Base-by-base conservation (phyloP, 1,140 invertebrate genomes). In the Theocolax elegans region DNA sequence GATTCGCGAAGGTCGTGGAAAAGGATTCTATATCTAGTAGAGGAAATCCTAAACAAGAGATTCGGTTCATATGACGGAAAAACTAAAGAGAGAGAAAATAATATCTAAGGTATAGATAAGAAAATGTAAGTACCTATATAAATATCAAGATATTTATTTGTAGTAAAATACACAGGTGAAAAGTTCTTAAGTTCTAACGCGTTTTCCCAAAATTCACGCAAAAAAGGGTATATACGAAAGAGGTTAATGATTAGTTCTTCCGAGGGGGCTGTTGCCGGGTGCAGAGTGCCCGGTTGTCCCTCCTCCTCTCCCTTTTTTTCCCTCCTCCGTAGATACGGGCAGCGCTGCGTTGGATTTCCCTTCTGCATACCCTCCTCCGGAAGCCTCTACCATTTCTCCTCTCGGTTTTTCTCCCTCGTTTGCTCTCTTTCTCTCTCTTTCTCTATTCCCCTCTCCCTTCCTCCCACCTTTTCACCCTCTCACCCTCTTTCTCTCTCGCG, bases 221-320 rank as follows among this genome's bases (percentile, higher is more conserved):
- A 25, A 4, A 23, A 35, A 35, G 4, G 31, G 31, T 35, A 35
- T 35, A 35, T 35, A 35, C 10, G 81, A 80, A 81, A 80, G 78
- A 81, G 80, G 80, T 80, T 83, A 83, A 83, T 83, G 80, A 83
- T 83, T 81, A 81, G 79, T 81, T 79, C 77, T 77, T 81, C 75
- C 78, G 79, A 80, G 79, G 79, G 78, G 77, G 79, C 80, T 83
- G 81, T 83, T 83, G 81, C 80, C 80, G 80, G 80, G 80, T 82
- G 80, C 80, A 83, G 79, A 80, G 81, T 80, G 75, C 76, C 75
- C 72, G 67, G 76, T 68, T 74, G 59, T 69, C 65, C 72, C 71
- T 49, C 38, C n/a, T 48, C 58, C 59, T 49, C 53, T 49, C 60
- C 38, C 54, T 48, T 44, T 67, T 60, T 58, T 31, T 38, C 35